Base-by-base conservation (phyloP, 2,113 vertebrate genomes). In the Cavia aperea region DNA sequence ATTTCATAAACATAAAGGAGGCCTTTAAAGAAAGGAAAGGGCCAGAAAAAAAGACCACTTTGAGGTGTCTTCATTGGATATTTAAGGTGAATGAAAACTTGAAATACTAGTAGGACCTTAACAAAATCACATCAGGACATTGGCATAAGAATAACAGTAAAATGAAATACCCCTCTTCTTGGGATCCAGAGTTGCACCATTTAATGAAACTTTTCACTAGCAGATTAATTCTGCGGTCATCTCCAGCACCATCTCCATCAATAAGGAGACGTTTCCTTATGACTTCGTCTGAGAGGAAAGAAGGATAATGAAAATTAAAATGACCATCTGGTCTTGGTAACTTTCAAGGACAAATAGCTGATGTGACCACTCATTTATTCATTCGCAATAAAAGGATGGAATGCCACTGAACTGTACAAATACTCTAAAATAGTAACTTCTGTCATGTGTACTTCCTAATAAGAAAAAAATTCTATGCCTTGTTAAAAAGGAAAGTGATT, bases 241-340 rank as follows among this genome's bases (percentile, higher is more conserved):
- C 99, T 18, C 99, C 99, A 66, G 99, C 99, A 39, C 99, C 99
- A 65, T 99, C 99, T 43, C 99, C 99, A 89, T 99, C 99, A 87
- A 99, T 99, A 2, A 99, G 98, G 78, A 99, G 99, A 49, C 99
- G 98, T 89, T 99, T 99, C 81, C 99, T 98, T 93, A 99, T 99
- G 93, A 99, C 99, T 97, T 99, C 99, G 88, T 99, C 98, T 99
- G 68, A 9, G n/a, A 93, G 79, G 39, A 88, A 72, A 95, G 62
- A 95, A 91, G 4, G 75, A 21, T 19, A 70, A n/a, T n/a, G n/a
- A 66, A 21, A 68, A 68, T 88, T 66, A 87, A 79, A 84, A 86
- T 23, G 66, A 81, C 23, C 81, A 31, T 29, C 29, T 93, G 12
- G 56, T 90, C 60, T 86, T 83, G 31, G 46, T 49, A 39, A 87